Conservation (phyloP, 35 echinoderm and acorn worm genomes). For the Apostichopus californicus region DNA sequence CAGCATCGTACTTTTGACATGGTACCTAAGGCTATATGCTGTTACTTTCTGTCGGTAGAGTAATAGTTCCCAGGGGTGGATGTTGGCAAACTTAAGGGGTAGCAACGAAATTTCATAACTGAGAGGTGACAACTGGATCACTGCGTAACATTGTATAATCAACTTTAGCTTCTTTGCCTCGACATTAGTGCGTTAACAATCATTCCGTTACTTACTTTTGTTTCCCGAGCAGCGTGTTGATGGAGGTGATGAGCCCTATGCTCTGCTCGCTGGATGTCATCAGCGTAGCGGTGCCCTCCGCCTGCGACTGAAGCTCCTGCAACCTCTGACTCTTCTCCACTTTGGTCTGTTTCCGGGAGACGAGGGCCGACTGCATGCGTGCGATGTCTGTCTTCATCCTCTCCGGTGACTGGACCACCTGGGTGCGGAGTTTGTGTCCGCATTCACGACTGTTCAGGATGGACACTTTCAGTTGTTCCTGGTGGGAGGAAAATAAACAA, state of each 20-base stretch:
- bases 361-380: slow-evolving; percentile 82
- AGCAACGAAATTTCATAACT: no score
- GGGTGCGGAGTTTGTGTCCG: slow-evolving; percentile 69
- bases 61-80: no score
- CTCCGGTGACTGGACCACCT: slow-evolving; percentile 97
- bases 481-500: neutral
- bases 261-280: slow-evolving; percentile 70
- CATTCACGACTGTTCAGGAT: slow-evolving; percentile 62
- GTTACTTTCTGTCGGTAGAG: no score
- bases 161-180: no score
- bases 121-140: no score
- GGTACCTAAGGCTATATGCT: no score
- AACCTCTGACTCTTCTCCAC: slow-evolving; percentile 76
- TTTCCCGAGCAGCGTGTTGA: slow-evolving; percentile 70
- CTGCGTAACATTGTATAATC: no score
- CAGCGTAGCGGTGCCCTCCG: slow-evolving; percentile 51
- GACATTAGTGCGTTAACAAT: no score
- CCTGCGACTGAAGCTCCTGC: slow-evolving; percentile 70
- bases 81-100: no score
- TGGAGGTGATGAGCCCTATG: slow-evolving; percentile 61
- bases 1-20: no score
- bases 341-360: slow-evolving; percentile 67
- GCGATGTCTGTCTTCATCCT: slow-evolving; percentile 90
- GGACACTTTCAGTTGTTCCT: slow-evolving; percentile 87
- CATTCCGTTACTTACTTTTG: slow-evolving; percentile 65